Percentiles rank a stretch among this genome's conserved stretches.
Evolutionary conservation across 1,140 invertebrate genomes (phyloP).

Genomic region (Marisa cornuarietis): DNA sequence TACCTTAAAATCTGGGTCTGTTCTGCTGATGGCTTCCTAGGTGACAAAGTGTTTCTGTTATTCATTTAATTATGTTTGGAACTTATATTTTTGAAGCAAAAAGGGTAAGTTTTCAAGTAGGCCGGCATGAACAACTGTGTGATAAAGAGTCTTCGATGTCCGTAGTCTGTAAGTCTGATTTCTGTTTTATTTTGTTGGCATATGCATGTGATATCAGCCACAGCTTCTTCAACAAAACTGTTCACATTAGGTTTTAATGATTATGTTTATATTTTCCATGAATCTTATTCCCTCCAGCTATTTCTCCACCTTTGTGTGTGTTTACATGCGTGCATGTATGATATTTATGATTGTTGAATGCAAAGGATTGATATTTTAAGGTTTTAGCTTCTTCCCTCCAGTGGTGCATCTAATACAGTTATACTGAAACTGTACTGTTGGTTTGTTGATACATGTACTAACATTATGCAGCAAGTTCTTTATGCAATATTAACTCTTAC

Average conservation of each 20-base stretch:
- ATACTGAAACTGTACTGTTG: not conserved
- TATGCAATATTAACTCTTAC: too few species aligned
- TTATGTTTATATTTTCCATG: too few species aligned
- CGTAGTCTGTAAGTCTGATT: too few species aligned
- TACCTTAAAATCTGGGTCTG: too few species aligned
- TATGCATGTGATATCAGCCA: not conserved
- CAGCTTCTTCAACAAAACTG: not conserved
- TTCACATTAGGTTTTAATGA: not conserved
- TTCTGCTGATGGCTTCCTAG: too few species aligned
- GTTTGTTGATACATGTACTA: not conserved
- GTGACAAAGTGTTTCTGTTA: too few species aligned
- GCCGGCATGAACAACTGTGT: too few species aligned
- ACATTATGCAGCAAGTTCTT: not conserved
- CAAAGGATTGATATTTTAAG: not conserved
- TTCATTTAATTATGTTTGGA: too few species aligned
- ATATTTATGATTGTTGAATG: not conserved
- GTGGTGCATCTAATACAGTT: not conserved
- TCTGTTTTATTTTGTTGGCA: not conserved
- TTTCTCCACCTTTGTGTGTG: not conserved
- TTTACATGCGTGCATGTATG: not conserved
- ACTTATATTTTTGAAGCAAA: too few species aligned
- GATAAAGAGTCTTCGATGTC: too few species aligned
- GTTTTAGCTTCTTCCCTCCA: not conserved
- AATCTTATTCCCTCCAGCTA: not conserved
- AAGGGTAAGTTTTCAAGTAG: too few species aligned